Percentiles rank a stretch among this genome's conserved stretches.
phyloP scores from a whole-genome alignment of 2,113 vertebrate genomes.

The Rhegmatorhina hoffmannsi region DNA sequence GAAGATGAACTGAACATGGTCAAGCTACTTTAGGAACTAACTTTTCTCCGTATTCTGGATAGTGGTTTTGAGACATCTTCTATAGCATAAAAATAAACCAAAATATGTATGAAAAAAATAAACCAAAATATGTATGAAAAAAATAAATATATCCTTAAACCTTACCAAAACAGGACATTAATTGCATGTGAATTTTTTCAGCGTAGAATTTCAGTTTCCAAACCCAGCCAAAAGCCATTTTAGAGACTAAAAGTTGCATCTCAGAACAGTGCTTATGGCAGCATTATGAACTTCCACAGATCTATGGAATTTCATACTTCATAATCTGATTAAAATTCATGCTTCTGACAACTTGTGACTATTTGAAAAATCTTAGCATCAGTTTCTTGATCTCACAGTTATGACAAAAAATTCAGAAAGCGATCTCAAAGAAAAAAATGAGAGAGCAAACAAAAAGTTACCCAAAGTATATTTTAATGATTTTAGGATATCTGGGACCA shows the following conservation, averaged over 20 bases:
- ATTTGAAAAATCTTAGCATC: neutral
- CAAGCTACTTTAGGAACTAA: neutral
- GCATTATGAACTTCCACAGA: neutral
- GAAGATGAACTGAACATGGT: neutral
- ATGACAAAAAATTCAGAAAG: neutral
- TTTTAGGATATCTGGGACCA: neutral
- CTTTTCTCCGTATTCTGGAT: neutral
- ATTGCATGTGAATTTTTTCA: neutral
- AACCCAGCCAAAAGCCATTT: neutral
- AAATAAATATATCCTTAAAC: neutral
- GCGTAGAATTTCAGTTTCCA: neutral
- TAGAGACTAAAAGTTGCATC: neutral
- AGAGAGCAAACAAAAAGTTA: neutral
- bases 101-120: neutral
- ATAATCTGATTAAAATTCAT: constrained; percentile 13
- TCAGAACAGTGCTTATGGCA: neutral
- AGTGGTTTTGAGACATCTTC: neutral
- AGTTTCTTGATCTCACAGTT: neutral
- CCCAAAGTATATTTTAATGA: neutral
- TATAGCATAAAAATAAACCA: neutral
- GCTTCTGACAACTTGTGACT: neutral
- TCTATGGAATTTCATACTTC: neutral
- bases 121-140: neutral
- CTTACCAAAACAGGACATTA: neutral
- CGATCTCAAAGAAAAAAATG: neutral